phyloP scores from a whole-genome alignment of 2,797 vertebrate species.

The Lacerta bilineata region DNA sequence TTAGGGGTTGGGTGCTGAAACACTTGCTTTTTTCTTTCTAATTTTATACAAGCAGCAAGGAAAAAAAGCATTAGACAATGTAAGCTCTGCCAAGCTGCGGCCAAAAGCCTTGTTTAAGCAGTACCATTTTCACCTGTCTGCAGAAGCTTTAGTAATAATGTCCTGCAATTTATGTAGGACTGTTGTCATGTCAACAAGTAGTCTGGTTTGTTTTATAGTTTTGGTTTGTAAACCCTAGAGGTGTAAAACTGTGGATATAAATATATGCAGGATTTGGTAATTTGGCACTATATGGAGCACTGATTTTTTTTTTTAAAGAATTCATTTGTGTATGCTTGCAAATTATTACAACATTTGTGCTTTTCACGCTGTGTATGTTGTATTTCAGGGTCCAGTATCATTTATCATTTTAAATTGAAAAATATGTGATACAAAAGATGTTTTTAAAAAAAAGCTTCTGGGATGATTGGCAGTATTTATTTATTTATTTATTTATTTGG shows the following conservation, averaged over 20 bases:
- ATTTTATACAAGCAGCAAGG: neutral
- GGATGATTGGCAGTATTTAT: neutral
- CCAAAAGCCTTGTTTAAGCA: neutral
- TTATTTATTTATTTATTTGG: neutral
- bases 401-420: conserved; percentile 5
- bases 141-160: neutral
- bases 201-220: conserved; percentile 7
- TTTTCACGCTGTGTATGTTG: conserved; percentile 6
- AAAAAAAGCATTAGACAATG: neutral
- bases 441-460: neutral
- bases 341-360: neutral
- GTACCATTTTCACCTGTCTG: neutral
- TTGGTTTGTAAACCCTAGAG: neutral
- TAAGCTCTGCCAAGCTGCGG: neutral
- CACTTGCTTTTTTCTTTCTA: neutral
- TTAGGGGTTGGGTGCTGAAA: neutral
- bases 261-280: conserved; percentile 1
- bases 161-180: neutral
- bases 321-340: conserved; percentile 28
- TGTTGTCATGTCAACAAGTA: neutral
- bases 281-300: conserved; percentile 48
- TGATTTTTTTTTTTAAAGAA: conserved; percentile 16
- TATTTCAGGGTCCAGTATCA: neutral
- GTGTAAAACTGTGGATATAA: conserved; percentile 13
- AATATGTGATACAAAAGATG: neutral